Evolutionary conservation across 1,140 invertebrate genomes (phyloP), one percentile per base, ranked within the genome.

Genomic region (Drosophila kepulauana): DNA sequence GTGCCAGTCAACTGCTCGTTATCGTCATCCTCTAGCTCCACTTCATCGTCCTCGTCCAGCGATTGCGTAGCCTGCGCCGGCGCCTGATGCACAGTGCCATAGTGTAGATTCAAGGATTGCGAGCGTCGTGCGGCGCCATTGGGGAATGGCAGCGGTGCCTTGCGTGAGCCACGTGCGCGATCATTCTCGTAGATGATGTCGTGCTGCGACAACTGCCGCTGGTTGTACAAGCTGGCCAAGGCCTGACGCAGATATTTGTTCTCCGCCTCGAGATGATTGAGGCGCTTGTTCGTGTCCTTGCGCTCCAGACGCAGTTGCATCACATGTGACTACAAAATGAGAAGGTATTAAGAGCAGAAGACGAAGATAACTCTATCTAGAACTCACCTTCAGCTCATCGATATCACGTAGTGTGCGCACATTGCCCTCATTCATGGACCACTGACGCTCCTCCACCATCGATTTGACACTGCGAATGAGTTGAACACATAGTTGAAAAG

Each of bases 371-470:
- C 10, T 16, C 20, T 3, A 4, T 0, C 4, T 13, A 1, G 1
- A 1, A 45, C 68, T 52, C 5, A 92, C 92, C 80, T 92, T 93
- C 5, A 93, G 65, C 48, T 92, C 92, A 75, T 92, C 91, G 15
- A 93, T 88, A 45, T 92, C 92, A n/a, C 92, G 82, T 48, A 91
- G 61, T 13, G 92, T 81, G 20, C 91, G 86, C 33, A 91, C 78
- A 85, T 93, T 94, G 35, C 93, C 93, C 86, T 93, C 92, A 77
- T 87, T 93, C 35, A 94, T 61, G 46, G 82, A 74, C 92, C 92
- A 91, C 43, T 94, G 93, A 35, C 94, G 94, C 49, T 95, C 94
- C 51, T 95, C 95, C 8, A 95, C 93, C 91, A 95, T 93, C 41
- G 94, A 93, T 70, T 94, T 94, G 7, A 95, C 93, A 75, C 91